Percentiles rank a stretch among this genome's conserved stretches.
These are phyloP conservation scores for Muscicapa striata DNA, from an alignment of 2,797 vertebrate genomes.

Conservation along the genomic window DNA sequence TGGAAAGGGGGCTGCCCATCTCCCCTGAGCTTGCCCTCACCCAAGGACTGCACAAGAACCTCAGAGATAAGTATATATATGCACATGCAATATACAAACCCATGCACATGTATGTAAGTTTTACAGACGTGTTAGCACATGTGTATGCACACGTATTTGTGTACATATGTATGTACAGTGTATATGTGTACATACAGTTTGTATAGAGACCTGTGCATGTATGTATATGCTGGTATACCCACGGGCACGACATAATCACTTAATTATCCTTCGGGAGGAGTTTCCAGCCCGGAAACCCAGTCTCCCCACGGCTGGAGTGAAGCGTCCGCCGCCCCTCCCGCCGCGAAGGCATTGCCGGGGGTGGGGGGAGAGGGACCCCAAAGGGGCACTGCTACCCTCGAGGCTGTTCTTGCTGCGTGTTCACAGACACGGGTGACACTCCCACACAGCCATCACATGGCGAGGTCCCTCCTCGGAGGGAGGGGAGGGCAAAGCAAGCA, in stretches of 20 bases:
- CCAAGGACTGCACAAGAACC: neutral
- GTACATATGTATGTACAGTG: accelerated
- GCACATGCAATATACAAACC: neutral
- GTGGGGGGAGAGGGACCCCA: neutral
- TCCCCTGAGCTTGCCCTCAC: neutral
- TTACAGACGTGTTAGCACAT: neutral
- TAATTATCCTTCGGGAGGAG: neutral
- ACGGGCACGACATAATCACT: neutral
- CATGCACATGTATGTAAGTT: neutral
- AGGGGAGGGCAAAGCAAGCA: neutral
- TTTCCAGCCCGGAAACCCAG: neutral
- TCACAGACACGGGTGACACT: neutral
- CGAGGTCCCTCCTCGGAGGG: neutral
- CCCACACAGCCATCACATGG: neutral
- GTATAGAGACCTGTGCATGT: accelerated
- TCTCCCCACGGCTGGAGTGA: accelerated
- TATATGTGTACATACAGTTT: neutral
- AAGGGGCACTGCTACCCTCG: accelerated
- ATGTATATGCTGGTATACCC: neutral
- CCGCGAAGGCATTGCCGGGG: neutral
- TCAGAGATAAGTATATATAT: neutral
- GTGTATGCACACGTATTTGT: neutral
- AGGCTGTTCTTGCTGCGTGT: neutral
- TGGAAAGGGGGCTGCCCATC: neutral
- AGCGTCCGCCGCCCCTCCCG: accelerated